Evolutionary conservation across 2,888 invertebrate species (phyloP).

Genomic region (Ennomos quercinarius): DNA sequence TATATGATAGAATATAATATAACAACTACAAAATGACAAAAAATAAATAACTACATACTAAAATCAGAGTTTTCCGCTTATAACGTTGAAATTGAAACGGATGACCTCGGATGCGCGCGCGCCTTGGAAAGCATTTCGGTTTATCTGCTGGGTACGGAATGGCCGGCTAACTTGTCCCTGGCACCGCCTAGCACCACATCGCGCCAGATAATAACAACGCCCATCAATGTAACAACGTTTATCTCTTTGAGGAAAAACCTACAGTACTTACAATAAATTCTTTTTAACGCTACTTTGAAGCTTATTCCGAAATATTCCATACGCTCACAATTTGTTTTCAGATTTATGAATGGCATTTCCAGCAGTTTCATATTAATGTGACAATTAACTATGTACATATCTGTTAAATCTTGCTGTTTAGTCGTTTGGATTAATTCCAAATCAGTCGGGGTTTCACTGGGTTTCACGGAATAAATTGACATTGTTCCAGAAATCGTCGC

Average conservation of each 20-base stretch:
- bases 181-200: constrained; percentile 68
- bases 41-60: constrained; percentile 4
- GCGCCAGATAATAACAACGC: constrained; percentile 61
- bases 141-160: constrained; percentile 69
- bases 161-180: constrained; percentile 62
- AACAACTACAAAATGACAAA: no score
- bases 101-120: constrained; percentile 58
- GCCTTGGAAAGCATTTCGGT: constrained; percentile 62
- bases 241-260: constrained; percentile 31
- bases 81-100: constrained; percentile 29
- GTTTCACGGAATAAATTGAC: constrained; percentile 36
- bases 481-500: constrained; percentile 31
- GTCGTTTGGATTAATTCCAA: constrained; percentile 38
- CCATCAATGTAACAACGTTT: constrained; percentile 47
- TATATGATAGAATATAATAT: no score
- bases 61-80: constrained; percentile 31
- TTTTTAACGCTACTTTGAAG: background rate
- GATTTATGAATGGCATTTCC: background rate
- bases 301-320: no score
- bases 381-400: constrained; percentile 11
- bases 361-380: constrained; percentile 17
- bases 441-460: no score
- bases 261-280: constrained; percentile 2
- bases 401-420: constrained; percentile 23
- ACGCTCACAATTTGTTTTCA: background rate